phyloP scores from a whole-genome alignment of 2,888 invertebrate species.

The Alentia gelatinosa region DNA sequence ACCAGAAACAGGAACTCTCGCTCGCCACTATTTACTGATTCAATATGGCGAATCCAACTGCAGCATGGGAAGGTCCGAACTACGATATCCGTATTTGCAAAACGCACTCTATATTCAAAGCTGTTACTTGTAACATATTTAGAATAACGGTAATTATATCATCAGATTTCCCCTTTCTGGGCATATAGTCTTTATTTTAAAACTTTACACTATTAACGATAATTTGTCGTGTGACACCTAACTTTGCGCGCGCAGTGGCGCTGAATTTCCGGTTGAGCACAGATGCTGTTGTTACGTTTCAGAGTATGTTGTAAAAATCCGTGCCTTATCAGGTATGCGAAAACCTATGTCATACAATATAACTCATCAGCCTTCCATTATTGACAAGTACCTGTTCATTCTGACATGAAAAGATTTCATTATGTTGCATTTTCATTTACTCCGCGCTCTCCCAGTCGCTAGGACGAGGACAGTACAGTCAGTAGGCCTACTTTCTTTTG shows the following conservation, averaged over 20 bases:
- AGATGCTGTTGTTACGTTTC: neutral
- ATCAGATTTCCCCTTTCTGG: neutral
- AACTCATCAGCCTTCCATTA: too few relatives aligned
- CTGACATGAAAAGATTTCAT: too few relatives aligned
- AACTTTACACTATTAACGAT: neutral
- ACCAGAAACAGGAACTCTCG: neutral
- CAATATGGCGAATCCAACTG: slow-evolving; percentile 35
- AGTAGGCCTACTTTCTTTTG: too few relatives aligned
- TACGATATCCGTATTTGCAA: neutral
- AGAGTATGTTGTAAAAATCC: neutral
- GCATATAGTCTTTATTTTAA: neutral
- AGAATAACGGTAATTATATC: neutral
- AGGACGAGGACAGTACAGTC: too few relatives aligned
- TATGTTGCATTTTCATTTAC: too few relatives aligned
- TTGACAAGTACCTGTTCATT: too few relatives aligned
- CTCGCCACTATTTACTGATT: slow-evolving; percentile 36
- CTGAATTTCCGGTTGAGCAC: neutral
- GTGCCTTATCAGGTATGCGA: too few relatives aligned
- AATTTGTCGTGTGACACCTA: neutral
- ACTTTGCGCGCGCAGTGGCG: neutral
- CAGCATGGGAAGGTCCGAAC: neutral
- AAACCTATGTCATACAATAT: too few relatives aligned
- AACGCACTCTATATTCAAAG: neutral
- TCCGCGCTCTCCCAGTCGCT: too few relatives aligned
- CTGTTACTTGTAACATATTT: neutral